phyloP scores from a whole-genome alignment of 1,140 invertebrate genomes.

The Pseudomyrmex gracilis region DNA sequence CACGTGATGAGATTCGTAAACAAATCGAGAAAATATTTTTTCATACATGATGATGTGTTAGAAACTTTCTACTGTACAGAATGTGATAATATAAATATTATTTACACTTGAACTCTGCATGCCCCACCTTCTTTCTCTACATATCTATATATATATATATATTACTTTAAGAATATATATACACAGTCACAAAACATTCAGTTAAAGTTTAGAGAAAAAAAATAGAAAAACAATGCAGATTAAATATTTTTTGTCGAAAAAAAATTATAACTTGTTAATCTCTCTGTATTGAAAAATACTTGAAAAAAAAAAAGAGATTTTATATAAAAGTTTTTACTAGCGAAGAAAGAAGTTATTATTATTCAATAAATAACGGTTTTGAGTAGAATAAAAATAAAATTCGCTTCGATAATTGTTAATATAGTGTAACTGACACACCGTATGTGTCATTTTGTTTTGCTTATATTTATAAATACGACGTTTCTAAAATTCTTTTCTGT shows the following conservation, averaged over 20 bases:
- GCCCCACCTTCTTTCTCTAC: too few relatives aligned
- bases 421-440: neutral
- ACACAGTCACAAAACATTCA: too few relatives aligned
- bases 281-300: neutral
- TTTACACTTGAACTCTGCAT: too few relatives aligned
- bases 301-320: neutral
- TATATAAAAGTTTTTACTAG: neutral
- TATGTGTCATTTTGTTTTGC: neutral
- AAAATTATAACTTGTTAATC: neutral
- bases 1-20: too few relatives aligned
- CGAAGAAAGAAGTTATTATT: too few relatives aligned
- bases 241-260: neutral
- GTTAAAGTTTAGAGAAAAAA: neutral
- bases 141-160: too few relatives aligned
- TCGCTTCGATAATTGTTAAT: neutral
- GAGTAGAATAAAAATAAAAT: neutral
- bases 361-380: neutral
- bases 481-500: neutral
- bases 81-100: too few relatives aligned
- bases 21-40: too few relatives aligned
- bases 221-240: neutral
- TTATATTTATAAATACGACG: neutral
- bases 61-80: too few relatives aligned
- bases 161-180: too few relatives aligned
- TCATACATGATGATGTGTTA: too few relatives aligned